A percentile compares a stretch with the other conserved stretches of the same genome.
Conservation (phyloP, 2,113 vertebrate genomes). For the Conger conger region DNA sequence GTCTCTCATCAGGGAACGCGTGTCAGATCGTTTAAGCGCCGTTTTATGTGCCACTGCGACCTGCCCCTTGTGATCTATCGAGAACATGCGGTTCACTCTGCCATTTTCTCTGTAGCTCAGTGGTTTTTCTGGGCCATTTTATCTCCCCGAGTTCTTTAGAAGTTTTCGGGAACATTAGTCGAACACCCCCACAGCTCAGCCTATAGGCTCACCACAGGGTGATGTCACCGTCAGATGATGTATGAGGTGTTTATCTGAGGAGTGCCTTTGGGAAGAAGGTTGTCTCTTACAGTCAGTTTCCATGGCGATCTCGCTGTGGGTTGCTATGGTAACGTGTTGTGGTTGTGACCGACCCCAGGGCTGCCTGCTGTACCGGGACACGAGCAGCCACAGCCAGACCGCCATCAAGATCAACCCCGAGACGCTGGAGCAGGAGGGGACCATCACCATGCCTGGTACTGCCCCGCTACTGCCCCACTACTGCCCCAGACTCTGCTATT, state of each 20-base stretch:
- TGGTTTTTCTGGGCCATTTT: background rate
- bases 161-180: too few species aligned
- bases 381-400: conserved; percentile 89
- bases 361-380: conserved; percentile 92
- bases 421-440: conserved; percentile 92
- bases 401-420: conserved; percentile 96
- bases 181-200: too few species aligned
- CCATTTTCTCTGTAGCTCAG: background rate
- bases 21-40: background rate
- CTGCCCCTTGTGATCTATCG: background rate
- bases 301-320: background rate
- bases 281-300: background rate
- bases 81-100: background rate
- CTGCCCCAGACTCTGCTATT: too few species aligned
- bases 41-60: background rate
- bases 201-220: too few species aligned
- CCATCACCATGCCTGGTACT: conserved; percentile 90
- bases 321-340: conserved; percentile 29
- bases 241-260: too few species aligned
- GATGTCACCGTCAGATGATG: too few species aligned
- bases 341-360: conserved; percentile 77
- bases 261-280: background rate
- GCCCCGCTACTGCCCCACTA: background rate
- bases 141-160: background rate
- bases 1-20: background rate